These are phyloP conservation scores for Arenaria interpres DNA, from an alignment of 2,113 vertebrate genomes.

Conservation along the genomic window DNA sequence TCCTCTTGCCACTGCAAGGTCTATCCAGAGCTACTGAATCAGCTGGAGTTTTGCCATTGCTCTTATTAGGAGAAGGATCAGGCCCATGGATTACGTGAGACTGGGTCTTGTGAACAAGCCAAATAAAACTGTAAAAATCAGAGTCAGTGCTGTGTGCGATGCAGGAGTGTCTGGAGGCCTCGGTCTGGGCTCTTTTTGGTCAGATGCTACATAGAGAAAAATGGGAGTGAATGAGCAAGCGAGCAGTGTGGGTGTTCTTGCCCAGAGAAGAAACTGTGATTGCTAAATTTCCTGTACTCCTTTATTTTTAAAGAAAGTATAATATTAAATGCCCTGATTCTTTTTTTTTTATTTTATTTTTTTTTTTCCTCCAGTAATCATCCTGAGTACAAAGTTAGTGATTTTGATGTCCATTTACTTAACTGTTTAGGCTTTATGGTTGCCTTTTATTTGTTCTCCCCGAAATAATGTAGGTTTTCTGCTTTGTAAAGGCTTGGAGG, in stretches of 20 bases:
- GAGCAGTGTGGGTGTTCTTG: not conserved
- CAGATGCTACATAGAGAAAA: not conserved
- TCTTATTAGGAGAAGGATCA: slow-evolving; percentile 65
- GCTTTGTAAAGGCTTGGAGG: not conserved
- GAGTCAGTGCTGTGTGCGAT: not conserved
- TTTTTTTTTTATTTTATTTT: not conserved
- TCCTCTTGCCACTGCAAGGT: not conserved
- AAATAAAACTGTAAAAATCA: slow-evolving; percentile 9
- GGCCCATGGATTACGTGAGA: not conserved
- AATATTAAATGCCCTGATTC: not conserved
- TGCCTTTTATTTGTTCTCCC: not conserved
- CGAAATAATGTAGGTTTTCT: not conserved
- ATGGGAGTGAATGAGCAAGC: not conserved
- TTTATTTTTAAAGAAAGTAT: not conserved
- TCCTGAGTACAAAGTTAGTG: not conserved
- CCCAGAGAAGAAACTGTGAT: not conserved
- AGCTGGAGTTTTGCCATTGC: slow-evolving; percentile 76
- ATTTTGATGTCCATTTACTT: not conserved
- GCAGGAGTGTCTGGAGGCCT: not conserved
- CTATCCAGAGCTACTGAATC: slow-evolving; percentile 59
- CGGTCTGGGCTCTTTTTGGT: not conserved
- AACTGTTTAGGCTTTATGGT: not conserved
- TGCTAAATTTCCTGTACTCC: not conserved
- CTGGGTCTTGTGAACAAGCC: slow-evolving; percentile 7
- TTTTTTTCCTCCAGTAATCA: not conserved